These are phyloP conservation scores for Ectemnius cavifrons DNA, from an alignment of 2,888 invertebrate species.

Conservation along the genomic window DNA sequence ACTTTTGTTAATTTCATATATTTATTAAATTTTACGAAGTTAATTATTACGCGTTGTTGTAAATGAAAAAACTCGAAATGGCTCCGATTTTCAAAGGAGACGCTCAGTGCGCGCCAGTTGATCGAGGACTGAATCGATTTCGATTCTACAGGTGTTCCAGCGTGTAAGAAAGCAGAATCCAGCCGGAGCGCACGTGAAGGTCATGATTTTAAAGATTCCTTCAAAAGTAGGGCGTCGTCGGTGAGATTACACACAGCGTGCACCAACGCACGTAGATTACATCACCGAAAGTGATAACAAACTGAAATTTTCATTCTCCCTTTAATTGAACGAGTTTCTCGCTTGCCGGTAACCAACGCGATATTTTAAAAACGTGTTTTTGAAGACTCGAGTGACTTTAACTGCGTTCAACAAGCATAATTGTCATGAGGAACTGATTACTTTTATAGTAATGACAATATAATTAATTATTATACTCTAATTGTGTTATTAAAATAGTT, in stretches of 20 bases:
- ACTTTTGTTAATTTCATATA: not conserved
- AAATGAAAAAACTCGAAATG: not conserved
- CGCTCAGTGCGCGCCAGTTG: not conserved
- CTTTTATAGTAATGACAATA: too few relatives aligned
- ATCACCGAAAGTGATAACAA: too few relatives aligned
- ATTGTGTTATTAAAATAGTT: too few relatives aligned
- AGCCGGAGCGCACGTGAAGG: constrained; percentile 9
- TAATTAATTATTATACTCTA: too few relatives aligned
- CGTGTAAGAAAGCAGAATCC: not conserved
- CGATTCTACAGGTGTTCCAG: not conserved
- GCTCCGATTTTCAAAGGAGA: not conserved
- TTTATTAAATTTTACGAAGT: not conserved
- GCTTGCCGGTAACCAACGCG: too few relatives aligned
- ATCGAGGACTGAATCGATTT: not conserved
- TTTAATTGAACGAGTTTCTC: too few relatives aligned
- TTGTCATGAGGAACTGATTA: too few relatives aligned
- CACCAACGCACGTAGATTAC: not conserved
- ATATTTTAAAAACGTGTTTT: too few relatives aligned
- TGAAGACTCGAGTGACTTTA: too few relatives aligned
- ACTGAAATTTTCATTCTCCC: too few relatives aligned
- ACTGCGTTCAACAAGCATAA: too few relatives aligned
- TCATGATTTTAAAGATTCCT: constrained; percentile 3
- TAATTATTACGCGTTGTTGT: not conserved
- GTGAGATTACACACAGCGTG: not conserved
- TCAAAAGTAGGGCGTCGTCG: constrained; percentile 23